Evolutionary conservation across 2,113 vertebrate species (phyloP).

Genomic region (Lichenostomus cassidix): DNA sequence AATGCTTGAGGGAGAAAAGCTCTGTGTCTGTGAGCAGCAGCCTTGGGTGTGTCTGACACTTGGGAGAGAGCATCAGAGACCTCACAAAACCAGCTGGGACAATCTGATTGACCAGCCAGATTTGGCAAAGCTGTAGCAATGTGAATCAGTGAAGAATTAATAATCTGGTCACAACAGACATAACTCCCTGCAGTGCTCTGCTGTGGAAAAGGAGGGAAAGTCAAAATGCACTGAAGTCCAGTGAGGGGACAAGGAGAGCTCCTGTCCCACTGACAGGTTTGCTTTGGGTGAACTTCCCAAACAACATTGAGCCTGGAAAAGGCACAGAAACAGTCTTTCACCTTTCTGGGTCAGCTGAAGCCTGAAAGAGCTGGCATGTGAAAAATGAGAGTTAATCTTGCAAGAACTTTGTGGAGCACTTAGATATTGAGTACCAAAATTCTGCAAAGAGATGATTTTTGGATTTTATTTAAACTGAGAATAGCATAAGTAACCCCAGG

Average conservation of each 20-base stretch:
- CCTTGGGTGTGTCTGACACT: background rate
- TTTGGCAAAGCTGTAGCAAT: background rate
- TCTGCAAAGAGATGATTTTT: background rate
- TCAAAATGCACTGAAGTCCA: background rate
- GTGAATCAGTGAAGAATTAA: background rate
- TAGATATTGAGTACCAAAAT: background rate
- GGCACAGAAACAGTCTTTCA: background rate
- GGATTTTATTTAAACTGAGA: background rate
- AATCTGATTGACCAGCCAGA: background rate
- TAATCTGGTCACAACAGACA: background rate
- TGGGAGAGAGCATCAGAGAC: background rate
- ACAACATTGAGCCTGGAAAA: background rate
- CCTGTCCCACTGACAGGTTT: background rate
- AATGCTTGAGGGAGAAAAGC: background rate
- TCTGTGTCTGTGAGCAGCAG: background rate
- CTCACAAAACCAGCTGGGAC: background rate
- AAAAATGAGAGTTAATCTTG: background rate
- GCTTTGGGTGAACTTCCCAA: background rate
- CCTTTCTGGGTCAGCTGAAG: background rate
- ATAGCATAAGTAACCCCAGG: fast-evolving
- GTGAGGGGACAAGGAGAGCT: background rate
- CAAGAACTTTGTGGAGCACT: background rate
- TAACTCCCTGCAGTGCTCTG: fast-evolving
- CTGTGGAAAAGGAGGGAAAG: background rate
- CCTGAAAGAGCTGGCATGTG: background rate